Evolutionary conservation across 2,888 invertebrate species (phyloP), one percentile per base, ranked within the genome.

Genomic region (Protula sp.): DNA sequence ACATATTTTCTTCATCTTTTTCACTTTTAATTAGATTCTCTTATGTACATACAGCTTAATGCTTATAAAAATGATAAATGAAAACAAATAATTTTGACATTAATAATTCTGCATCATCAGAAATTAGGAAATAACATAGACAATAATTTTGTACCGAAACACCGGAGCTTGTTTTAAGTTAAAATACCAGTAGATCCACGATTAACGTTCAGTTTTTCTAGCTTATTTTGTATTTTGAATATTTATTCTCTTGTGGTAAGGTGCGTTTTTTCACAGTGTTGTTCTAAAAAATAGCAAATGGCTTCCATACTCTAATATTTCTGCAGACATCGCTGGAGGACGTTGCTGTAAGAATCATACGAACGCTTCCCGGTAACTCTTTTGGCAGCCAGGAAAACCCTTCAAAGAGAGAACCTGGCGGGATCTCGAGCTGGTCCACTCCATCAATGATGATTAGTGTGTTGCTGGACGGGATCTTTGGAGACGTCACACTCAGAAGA

Each of bases 311-410:
- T 29, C 14, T 26, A 5, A 24, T 24, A 14, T 28, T 53, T 26
- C 28, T 4, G 29, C 14, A 31, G 14, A 55, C 54, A 24, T 30
- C n/a, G 5, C 55, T 31, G 14, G 85, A 85, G 77, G 87, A 87
- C 52, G 86, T 85, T 69, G 87, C 86, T 4, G 90, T 89, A 70
- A 91, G 81, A 61, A 91, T 86, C 72, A 91, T 82, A 82, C 89
- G 89, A 59, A 89, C 86, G 73, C 88, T 87, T 62, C 85, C 84
- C 4, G 89, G 89, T 67, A 91, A 82, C 55, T 85, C 85, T 54
- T 84, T 82, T 5, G 90, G 90, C 68, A 91, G 82, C 91, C 91
- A 91, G 65, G 87, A 84, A n/a, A 84, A 83, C 66, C 86, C 81
- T 57, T 58, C 45, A n/a, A n/a, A n/a, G n/a, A n/a, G n/a, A 14